Evolutionary conservation across 2,888 invertebrate genomes (phyloP).

Genomic region (Labia minor): DNA sequence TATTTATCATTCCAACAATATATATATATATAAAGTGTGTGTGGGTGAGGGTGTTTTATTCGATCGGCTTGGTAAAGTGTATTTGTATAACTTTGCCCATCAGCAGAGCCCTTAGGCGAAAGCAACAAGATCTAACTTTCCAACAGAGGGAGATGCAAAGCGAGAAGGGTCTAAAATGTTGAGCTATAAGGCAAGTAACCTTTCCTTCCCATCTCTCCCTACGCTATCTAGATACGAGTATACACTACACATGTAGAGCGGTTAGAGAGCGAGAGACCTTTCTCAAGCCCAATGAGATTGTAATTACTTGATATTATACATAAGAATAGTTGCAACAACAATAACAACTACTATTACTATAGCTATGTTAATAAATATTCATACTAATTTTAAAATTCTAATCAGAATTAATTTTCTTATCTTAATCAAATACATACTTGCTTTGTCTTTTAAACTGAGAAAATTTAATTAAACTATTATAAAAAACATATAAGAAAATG

Average conservation of each 20-base stretch:
- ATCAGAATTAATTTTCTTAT: too few relatives aligned
- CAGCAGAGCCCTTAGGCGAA: neutral
- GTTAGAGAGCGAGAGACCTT: neutral
- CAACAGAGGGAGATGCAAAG: neutral
- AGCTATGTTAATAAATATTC: too few relatives aligned
- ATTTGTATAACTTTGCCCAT: conserved; percentile 5
- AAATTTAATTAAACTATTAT: too few relatives aligned
- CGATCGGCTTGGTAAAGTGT: conserved; percentile 4
- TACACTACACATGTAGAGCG: neutral
- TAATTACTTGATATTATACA: neutral
- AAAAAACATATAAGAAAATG: too few relatives aligned
- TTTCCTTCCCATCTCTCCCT: neutral
- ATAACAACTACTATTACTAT: too few relatives aligned
- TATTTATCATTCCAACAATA: too few relatives aligned
- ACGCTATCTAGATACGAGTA: neutral
- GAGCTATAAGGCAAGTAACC: neutral
- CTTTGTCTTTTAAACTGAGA: too few relatives aligned
- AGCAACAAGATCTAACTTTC: conserved; percentile 7
- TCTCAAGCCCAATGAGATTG: neutral
- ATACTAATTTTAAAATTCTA: too few relatives aligned
- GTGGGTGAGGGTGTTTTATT: neutral
- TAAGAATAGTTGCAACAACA: too few relatives aligned
- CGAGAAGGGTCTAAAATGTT: neutral
- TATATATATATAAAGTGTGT: too few relatives aligned
- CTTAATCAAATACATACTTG: too few relatives aligned